These are phyloP conservation scores for Lymantria dispar DNA, from an alignment of 2,888 invertebrate species.

Conservation along the genomic window DNA sequence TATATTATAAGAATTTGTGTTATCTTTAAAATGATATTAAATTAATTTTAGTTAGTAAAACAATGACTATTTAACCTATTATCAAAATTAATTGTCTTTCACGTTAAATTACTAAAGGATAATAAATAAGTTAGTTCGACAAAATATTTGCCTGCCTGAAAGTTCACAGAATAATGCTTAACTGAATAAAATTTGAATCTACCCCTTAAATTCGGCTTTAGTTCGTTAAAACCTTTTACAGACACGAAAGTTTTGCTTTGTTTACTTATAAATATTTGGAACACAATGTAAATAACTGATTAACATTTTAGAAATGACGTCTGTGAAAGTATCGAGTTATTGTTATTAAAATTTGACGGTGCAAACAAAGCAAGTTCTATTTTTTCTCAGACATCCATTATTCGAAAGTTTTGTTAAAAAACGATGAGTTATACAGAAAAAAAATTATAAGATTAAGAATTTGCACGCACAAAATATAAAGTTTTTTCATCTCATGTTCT, in stretches of 20 bases:
- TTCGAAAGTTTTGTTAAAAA: no score
- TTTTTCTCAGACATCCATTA: no score
- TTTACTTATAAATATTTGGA: slow-evolving; percentile 29
- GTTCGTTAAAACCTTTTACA: slow-evolving; percentile 39
- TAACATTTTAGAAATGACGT: neutral
- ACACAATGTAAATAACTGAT: slow-evolving; percentile 10
- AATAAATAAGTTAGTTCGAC: slow-evolving; percentile 43
- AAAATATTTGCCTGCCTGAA: slow-evolving; percentile 52
- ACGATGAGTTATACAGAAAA: no score
- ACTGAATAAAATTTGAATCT: slow-evolving; percentile 47
- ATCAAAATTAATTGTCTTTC: slow-evolving; percentile 13
- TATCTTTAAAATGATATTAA: no score
- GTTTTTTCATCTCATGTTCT: no score
- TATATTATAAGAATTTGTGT: no score
- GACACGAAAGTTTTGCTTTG: slow-evolving; percentile 33
- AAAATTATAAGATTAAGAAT: no score
- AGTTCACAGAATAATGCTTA: slow-evolving; percentile 40
- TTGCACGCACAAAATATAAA: no score
- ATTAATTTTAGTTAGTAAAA: no score
- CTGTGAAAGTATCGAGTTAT: neutral
- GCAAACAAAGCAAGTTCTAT: no score
- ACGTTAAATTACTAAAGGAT: slow-evolving; percentile 31
- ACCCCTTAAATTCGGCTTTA: slow-evolving; percentile 31
- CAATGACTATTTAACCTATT: no score
- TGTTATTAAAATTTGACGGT: no score